Evolutionary conservation across 2,888 invertebrate species (phyloP).

Genomic region (Drosophila pegasa): DNA sequence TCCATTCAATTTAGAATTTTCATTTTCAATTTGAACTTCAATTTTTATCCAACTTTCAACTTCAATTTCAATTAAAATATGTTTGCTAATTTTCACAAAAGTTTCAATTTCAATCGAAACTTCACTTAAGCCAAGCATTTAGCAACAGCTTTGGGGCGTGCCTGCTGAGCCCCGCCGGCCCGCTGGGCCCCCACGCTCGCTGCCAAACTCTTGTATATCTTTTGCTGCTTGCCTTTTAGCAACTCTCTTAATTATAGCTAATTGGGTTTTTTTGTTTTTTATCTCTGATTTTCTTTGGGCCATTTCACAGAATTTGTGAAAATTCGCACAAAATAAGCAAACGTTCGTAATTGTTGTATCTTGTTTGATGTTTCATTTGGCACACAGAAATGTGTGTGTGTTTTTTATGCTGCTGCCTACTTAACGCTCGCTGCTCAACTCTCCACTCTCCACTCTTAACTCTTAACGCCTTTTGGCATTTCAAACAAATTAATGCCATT

Average conservation of each 20-base stretch:
- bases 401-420: conserved; percentile 29
- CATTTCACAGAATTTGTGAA: conserved; percentile 70
- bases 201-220: not conserved
- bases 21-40: not conserved
- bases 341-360: conserved; percentile 18
- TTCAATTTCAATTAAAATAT: not conserved
- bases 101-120: not conserved
- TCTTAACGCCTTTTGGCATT: conserved; percentile 57
- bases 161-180: not conserved
- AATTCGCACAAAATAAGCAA: conserved; percentile 75
- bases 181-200: not conserved
- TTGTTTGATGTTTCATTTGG: conserved; percentile 7
- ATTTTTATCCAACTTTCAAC: not conserved
- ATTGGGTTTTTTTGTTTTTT: conserved; percentile 56
- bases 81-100: no score
- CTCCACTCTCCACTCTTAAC: conserved; percentile 32
- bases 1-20: not conserved
- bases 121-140: not conserved
- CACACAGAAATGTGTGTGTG: not conserved
- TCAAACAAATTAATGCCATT: conserved; percentile 59
- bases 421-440: conserved; percentile 45
- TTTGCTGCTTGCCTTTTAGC: conserved; percentile 40
- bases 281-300: conserved; percentile 27
- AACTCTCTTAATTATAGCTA: conserved; percentile 66
- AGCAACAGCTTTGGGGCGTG: not conserved